These are phyloP conservation scores for Lacerta agilis DNA, from an alignment of 2,797 vertebrate species.

Conservation along the genomic window DNA sequence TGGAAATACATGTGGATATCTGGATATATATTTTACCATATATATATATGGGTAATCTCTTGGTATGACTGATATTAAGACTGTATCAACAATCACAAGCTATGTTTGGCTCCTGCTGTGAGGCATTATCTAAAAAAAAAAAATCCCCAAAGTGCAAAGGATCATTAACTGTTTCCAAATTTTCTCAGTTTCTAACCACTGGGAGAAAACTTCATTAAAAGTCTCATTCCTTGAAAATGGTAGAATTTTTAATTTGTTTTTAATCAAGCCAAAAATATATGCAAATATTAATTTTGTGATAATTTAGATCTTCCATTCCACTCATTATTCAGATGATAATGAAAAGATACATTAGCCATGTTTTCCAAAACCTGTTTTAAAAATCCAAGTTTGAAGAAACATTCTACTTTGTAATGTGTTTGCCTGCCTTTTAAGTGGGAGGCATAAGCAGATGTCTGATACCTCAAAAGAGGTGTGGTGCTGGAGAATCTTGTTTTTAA, in stretches of 20 bases:
- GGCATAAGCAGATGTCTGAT: constrained; percentile 49
- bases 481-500: constrained; percentile 43
- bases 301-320: not conserved
- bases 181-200: not conserved
- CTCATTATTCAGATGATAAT: not conserved
- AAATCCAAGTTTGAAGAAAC: not conserved
- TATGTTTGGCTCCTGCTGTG: not conserved
- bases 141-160: not conserved
- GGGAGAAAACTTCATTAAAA: not conserved
- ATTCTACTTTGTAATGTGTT: not conserved
- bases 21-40: accelerated
- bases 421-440: not conserved
- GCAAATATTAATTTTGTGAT: not conserved
- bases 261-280: not conserved
- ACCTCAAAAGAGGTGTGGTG: constrained; percentile 28
- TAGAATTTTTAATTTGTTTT: not conserved
- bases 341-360: not conserved
- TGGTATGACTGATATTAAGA: not conserved
- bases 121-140: not conserved
- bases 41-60: not conserved
- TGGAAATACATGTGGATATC: not conserved
- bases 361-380: not conserved
- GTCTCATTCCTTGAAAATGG: not conserved
- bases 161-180: accelerated
- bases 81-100: not conserved